A percentile compares a stretch with the other conserved stretches of the same genome.
Evolutionary conservation across 2,888 invertebrate genomes (phyloP).

Genomic region (Leptopterna dolabrata): DNA sequence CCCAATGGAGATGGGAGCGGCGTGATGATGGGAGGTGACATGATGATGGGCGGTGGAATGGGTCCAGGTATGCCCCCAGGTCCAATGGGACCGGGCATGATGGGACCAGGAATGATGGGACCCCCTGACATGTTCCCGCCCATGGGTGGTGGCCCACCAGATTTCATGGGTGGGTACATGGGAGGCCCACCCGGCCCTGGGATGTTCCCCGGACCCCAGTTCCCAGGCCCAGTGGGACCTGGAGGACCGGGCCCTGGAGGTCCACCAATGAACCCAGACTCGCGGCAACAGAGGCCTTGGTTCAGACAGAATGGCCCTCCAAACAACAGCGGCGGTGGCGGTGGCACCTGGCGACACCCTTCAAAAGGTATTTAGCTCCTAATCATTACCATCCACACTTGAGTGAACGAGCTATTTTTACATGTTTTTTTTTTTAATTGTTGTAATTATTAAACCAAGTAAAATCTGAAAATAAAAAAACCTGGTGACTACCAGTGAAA

Average conservation of each 20-base stretch:
- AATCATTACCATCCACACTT: too few relatives aligned
- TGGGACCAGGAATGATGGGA: slow-evolving; percentile 44
- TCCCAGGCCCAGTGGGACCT: slow-evolving; percentile 28
- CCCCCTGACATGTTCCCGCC: slow-evolving; percentile 20
- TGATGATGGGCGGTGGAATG: slow-evolving; percentile 44
- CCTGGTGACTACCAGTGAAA: too few relatives aligned
- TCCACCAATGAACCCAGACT: slow-evolving; percentile 22
- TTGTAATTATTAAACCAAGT: too few relatives aligned
- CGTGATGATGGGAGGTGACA: slow-evolving; percentile 49
- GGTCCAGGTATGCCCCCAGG: slow-evolving; percentile 39
- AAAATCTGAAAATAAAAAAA: too few relatives aligned
- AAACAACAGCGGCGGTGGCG: slow-evolving; percentile 67
- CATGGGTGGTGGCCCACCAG: slow-evolving; percentile 51
- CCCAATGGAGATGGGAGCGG: slow-evolving; percentile 31
- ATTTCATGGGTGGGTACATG: slow-evolving; percentile 59
- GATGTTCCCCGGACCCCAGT: slow-evolving; percentile 52
- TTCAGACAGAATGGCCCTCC: slow-evolving; percentile 70
- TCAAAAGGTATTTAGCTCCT: slow-evolving; percentile 51
- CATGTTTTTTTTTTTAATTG: not conserved
- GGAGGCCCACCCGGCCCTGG: slow-evolving; percentile 63
- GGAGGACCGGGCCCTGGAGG: slow-evolving; percentile 59
- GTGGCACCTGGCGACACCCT: slow-evolving; percentile 64
- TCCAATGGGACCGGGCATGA: slow-evolving; percentile 43
- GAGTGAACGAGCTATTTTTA: not conserved
- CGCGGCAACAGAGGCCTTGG: slow-evolving; percentile 52